Base-by-base conservation (phyloP, 2,797 vertebrate genomes). In the Xyrichtys novacula region DNA sequence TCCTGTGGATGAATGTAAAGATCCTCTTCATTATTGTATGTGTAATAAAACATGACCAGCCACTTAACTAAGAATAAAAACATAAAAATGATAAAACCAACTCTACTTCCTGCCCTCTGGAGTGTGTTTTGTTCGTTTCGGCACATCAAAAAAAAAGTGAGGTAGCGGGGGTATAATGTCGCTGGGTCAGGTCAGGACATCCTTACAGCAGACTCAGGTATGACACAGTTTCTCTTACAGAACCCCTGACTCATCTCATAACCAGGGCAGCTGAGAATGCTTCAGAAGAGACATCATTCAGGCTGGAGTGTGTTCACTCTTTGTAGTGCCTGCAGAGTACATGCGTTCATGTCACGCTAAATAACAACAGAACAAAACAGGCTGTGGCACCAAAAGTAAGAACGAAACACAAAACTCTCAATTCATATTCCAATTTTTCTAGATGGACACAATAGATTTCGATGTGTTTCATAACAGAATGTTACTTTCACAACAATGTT, bases 31-130 rank as follows among this genome's bases (percentile, higher is more conserved):
- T 86, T 78, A 72, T 60, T 88, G 74, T 87, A 81, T 71, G 82
- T 89, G 75, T 91, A 84, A 90, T 89, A 85, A 89, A 84, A 90
- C 81, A 81, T 81, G 85, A 89, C 87, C 88, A 84, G 91, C 91
- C 87, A 88, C 81, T 92, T 92, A 93, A 91, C 92, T 80, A 84
- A 87, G 83, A 90, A 90, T 87, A 86, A 90, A 86, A 46, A 77
- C 74, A 81, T 72, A 72, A 83, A 87, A 88, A 81, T 43, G 16
- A 88, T 73, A 71, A 88, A 90, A 81, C 46, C 69, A 66, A 40
- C 60, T 64, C 23, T 34, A 65, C 29, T 52, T 17, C 40, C 57
- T 25, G 65, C 8, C 14, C 62, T 16, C 22, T 63, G 22, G 26
- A 47, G 42, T 25, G 65, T 60, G 46, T 59, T 25, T 60, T 74